Evolutionary conservation across 2,888 invertebrate species (phyloP).

Genomic region (Mythimna albipuncta): DNA sequence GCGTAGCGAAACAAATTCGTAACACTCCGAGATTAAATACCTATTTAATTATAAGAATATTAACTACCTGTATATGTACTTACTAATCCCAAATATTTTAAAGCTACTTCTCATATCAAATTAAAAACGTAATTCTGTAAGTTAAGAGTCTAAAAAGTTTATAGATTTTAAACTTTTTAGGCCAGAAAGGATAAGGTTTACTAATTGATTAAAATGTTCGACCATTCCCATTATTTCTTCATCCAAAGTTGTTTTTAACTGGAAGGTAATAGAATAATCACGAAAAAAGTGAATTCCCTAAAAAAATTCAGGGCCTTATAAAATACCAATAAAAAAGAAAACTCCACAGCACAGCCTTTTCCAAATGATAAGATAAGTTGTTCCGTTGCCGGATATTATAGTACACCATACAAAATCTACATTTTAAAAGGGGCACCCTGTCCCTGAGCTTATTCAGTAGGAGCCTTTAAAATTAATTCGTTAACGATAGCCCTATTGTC

Average conservation of each 20-base stretch:
- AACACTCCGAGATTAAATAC: not conserved
- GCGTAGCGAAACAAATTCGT: conserved; percentile 20
- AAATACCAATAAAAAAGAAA: not conserved
- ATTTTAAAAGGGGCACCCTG: conserved; percentile 64
- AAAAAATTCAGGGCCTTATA: not conserved
- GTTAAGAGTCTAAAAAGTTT: not conserved
- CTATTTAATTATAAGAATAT: not conserved
- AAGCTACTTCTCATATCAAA: not conserved
- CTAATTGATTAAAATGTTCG: not conserved
- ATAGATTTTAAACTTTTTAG: not conserved
- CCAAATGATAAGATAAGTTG: conserved; percentile 26
- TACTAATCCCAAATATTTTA: not conserved
- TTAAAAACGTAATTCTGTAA: not conserved
- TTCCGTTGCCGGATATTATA: conserved; percentile 35
- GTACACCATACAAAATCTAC: conserved; percentile 40
- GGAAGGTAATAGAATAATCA: not conserved
- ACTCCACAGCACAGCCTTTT: not conserved
- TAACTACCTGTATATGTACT: not conserved
- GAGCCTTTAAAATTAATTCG: conserved; percentile 87
- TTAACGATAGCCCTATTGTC: conserved; percentile 87
- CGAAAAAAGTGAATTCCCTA: not conserved
- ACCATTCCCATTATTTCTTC: too few species aligned
- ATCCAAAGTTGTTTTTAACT: not conserved
- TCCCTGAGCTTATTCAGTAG: conserved; percentile 65
- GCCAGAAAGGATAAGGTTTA: not conserved